These are phyloP conservation scores for Acanthacorydalis orientalis DNA, from an alignment of 2,888 invertebrate species.

Conservation along the genomic window DNA sequence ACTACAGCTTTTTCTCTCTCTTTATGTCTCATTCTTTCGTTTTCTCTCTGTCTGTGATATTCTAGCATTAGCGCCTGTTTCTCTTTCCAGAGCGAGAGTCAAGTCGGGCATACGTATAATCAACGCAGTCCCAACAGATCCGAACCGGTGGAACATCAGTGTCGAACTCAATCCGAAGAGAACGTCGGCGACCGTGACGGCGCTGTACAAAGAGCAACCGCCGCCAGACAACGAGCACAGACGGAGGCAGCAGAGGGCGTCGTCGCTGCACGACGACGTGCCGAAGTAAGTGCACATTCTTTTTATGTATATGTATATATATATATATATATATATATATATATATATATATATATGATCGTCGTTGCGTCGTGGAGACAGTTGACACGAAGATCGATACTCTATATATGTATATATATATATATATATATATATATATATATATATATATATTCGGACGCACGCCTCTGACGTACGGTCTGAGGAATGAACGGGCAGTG, in stretches of 20 bases:
- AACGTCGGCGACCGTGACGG: conserved; percentile 77
- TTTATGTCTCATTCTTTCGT: too few relatives aligned
- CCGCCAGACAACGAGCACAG: conserved; percentile 9
- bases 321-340: too few relatives aligned
- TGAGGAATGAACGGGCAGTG: too few relatives aligned
- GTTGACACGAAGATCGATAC: too few relatives aligned
- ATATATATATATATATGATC: too few relatives aligned
- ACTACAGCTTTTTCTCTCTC: too few relatives aligned
- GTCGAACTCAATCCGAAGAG: conserved; percentile 75
- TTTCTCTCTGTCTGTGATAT: neutral
- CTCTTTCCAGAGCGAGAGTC: conserved; percentile 72
- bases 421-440: too few relatives aligned
- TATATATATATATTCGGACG: too few relatives aligned
- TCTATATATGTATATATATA: too few relatives aligned
- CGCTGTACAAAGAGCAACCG: conserved; percentile 42
- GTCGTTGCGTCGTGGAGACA: too few relatives aligned
- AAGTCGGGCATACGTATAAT: conserved; percentile 75
- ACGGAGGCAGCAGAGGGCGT: conserved; percentile 10
- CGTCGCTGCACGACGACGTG: conserved; percentile 7
- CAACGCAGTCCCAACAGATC: conserved; percentile 57
- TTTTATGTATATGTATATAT: too few relatives aligned
- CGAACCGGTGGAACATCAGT: conserved; percentile 70
- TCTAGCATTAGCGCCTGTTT: conserved; percentile 14
- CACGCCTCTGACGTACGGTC: too few relatives aligned
- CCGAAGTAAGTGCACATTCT: conserved; percentile 17